Conservation (phyloP, 37 sponge, comb jelly and placozoan genomes). For the Eunapius fragilis region DNA sequence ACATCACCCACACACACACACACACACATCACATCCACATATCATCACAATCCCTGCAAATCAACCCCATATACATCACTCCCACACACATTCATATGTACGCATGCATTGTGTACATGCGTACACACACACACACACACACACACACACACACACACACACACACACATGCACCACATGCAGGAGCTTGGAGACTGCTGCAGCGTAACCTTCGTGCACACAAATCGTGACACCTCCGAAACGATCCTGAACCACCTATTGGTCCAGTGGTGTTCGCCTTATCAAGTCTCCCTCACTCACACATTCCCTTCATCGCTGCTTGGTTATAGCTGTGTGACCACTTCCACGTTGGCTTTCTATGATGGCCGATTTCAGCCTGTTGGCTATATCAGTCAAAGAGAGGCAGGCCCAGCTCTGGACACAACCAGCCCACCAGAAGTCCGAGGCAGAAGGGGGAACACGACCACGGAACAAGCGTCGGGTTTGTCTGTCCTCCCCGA, state of each 20-base stretch:
- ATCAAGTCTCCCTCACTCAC: not conserved
- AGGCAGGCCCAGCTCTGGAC: not conserved
- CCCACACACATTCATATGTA: too few species aligned
- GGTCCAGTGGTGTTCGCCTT: conserved; percentile 18
- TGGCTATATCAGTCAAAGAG: not conserved
- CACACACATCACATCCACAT: too few species aligned
- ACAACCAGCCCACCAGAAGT: not conserved
- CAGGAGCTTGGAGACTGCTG: conserved; percentile 57
- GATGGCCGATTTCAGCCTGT: not conserved
- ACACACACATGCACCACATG: not conserved
- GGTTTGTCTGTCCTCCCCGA: not conserved
- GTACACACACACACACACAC: not conserved
- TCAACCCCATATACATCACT: too few species aligned
- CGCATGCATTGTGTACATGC: not conserved
- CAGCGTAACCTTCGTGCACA: conserved; percentile 29
- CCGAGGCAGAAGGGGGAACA: not conserved
- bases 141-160: not conserved
- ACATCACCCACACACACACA: too few species aligned
- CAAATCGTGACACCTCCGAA: conserved; percentile 1
- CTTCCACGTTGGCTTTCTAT: not conserved
- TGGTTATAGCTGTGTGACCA: not conserved
- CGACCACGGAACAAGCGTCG: not conserved
- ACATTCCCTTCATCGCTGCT: not conserved
- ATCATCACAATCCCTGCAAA: too few species aligned
- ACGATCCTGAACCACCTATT: conserved; percentile 37